Evolutionary conservation across 92 coral and sea anemone species (phyloP).

Genomic region (Diadumene lineata): DNA sequence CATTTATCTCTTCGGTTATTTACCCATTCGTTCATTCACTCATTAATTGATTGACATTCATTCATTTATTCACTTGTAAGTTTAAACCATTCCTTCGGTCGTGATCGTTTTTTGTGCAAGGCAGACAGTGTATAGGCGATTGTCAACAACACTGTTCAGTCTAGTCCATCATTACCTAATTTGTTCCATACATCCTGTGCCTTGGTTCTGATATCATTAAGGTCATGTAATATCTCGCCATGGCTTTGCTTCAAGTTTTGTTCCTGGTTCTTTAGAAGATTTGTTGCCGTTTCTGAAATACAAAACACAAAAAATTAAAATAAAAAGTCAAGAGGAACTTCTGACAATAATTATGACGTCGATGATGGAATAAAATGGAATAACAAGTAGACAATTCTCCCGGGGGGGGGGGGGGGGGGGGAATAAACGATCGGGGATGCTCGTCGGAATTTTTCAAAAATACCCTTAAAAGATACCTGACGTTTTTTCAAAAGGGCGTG

Average conservation of each 20-base stretch:
- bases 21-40: too few species aligned
- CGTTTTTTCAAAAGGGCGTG: too few species aligned
- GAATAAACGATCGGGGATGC: too few species aligned
- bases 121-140: too few species aligned
- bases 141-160: background rate
- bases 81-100: background rate
- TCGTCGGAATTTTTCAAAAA: too few species aligned
- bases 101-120: too few species aligned
- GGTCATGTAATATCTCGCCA: slow-evolving; percentile 69
- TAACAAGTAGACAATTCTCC: too few species aligned
- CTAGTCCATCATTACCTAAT: slow-evolving; percentile 50
- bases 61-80: too few species aligned
- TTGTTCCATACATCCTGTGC: slow-evolving; percentile 93
- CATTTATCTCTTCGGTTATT: too few species aligned
- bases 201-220: slow-evolving; percentile 71
- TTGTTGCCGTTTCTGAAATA: slow-evolving; percentile 8
- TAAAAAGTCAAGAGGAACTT: background rate
- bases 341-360: background rate
- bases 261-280: slow-evolving; percentile 2
- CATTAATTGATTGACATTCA: too few species aligned
- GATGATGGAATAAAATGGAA: background rate
- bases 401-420: too few species aligned
- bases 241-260: slow-evolving; percentile 67
- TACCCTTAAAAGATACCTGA: too few species aligned
- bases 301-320: background rate